These are phyloP conservation scores for Rhadinocentrus ornatus DNA, from an alignment of 2,797 vertebrate species.

Conservation along the genomic window DNA sequence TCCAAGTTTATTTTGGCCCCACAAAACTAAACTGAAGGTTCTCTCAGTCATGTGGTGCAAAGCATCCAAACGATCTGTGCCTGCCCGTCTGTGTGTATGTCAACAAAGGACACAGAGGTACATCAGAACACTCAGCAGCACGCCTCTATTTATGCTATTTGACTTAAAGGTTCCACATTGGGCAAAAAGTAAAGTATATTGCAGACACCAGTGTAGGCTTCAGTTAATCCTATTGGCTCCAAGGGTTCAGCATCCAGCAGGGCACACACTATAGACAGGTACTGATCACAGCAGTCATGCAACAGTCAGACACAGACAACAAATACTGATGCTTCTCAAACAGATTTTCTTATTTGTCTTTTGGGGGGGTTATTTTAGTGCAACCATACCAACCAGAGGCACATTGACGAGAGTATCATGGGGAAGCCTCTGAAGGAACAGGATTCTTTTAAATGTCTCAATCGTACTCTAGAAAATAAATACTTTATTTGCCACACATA, in stretches of 20 bases:
- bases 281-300: slow-evolving; percentile 14
- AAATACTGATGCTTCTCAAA: neutral
- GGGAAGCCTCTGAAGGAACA: neutral
- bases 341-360: neutral
- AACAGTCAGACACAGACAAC: neutral
- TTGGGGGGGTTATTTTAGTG: neutral
- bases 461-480: neutral
- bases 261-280: slow-evolving; percentile 8
- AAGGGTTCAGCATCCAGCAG: neutral
- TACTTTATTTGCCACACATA: neutral
- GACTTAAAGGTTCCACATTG: slow-evolving; percentile 32
- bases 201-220: neutral
- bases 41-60: slow-evolving; percentile 22
- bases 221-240: neutral
- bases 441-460: neutral
- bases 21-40: slow-evolving; percentile 29
- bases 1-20: slow-evolving; percentile 40
- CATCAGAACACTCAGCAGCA: slow-evolving; percentile 37
- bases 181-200: neutral
- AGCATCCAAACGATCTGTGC: slow-evolving; percentile 48
- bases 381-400: neutral
- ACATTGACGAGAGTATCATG: neutral
- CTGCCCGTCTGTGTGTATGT: slow-evolving; percentile 48
- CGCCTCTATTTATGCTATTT: slow-evolving; percentile 36
- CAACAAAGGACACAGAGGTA: slow-evolving; percentile 54